These are phyloP conservation scores for Podabrus alpinus DNA, from an alignment of 2,888 invertebrate genomes.

Conservation along the genomic window DNA sequence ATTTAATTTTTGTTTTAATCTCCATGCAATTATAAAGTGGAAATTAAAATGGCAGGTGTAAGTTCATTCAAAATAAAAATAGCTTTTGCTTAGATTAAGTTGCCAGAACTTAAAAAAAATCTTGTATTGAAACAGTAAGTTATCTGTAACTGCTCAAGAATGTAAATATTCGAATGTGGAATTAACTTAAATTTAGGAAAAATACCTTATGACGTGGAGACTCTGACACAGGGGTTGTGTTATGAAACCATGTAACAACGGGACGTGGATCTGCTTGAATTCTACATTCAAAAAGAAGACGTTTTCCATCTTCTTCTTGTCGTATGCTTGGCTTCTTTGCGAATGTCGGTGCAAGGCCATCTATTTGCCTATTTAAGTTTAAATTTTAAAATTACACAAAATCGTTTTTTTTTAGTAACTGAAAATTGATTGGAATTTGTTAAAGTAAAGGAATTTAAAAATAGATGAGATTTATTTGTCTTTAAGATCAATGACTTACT, in stretches of 20 bases:
- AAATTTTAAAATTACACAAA: slow-evolving; percentile 16
- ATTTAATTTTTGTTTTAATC: neutral
- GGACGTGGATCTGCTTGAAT: slow-evolving; percentile 93
- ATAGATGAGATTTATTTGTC: neutral
- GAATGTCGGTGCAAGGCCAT: slow-evolving; percentile 96
- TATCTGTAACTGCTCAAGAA: neutral
- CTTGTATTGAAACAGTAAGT: neutral
- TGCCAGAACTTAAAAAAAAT: neutral
- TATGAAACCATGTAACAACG: slow-evolving; percentile 88
- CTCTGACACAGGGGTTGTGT: slow-evolving; percentile 79
- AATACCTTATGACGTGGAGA: slow-evolving; percentile 84
- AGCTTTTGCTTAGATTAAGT: neutral
- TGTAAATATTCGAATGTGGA: neutral
- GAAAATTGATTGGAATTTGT: neutral
- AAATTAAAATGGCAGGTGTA: neutral
- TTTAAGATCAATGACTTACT: slow-evolving; percentile 67
- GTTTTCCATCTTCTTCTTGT: slow-evolving; percentile 95
- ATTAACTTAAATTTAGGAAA: neutral
- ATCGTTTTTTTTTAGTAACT: neutral
- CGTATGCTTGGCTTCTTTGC: slow-evolving; percentile 96
- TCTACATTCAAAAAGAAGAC: slow-evolving; percentile 91
- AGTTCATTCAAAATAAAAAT: slow-evolving; percentile 2
- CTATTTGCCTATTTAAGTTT: slow-evolving; percentile 81
- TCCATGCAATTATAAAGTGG: neutral
- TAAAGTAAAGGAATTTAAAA: neutral